A percentile compares a stretch with the other conserved stretches of the same genome.
Conservation (phyloP, 1,140 invertebrate genomes). For the Aphaenogaster floridana region DNA sequence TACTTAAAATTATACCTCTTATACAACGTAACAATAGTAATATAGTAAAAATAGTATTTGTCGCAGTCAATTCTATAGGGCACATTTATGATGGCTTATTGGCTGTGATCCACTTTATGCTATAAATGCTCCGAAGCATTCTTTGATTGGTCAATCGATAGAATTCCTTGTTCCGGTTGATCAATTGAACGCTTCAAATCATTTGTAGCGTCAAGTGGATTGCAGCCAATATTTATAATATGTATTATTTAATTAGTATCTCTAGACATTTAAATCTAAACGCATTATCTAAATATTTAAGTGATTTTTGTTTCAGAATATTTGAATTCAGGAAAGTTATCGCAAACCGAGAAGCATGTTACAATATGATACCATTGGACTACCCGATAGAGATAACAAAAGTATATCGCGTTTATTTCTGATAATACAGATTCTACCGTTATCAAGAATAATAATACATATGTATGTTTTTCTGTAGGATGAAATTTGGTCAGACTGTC, state of each 20-base stretch:
- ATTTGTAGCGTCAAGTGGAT: no score
- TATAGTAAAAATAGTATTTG: no score
- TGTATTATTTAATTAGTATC: background rate
- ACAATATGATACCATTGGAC: slow-evolving; percentile 92
- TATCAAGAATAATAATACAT: background rate
- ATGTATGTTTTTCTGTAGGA: slow-evolving; percentile 87
- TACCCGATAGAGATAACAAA: slow-evolving; percentile 97
- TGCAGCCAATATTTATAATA: background rate
- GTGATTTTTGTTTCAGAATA: slow-evolving; percentile 89
- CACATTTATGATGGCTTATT: no score
- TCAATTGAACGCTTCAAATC: no score
- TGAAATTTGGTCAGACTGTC: slow-evolving; percentile 91
- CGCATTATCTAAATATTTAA: background rate
- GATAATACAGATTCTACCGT: background rate
- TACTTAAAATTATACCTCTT: no score
- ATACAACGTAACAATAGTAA: no score
- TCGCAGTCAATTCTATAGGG: no score
- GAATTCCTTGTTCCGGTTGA: no score
- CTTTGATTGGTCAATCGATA: no score
- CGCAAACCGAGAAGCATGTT: slow-evolving; percentile 93
- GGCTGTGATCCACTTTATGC: no score
- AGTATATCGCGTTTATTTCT: slow-evolving; percentile 86
- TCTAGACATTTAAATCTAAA: background rate
- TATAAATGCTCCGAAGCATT: no score
- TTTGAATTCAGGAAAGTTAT: slow-evolving; percentile 96